Evolutionary conservation across 2,888 invertebrate genomes (phyloP).

Genomic region (Hyppa rectilinea): DNA sequence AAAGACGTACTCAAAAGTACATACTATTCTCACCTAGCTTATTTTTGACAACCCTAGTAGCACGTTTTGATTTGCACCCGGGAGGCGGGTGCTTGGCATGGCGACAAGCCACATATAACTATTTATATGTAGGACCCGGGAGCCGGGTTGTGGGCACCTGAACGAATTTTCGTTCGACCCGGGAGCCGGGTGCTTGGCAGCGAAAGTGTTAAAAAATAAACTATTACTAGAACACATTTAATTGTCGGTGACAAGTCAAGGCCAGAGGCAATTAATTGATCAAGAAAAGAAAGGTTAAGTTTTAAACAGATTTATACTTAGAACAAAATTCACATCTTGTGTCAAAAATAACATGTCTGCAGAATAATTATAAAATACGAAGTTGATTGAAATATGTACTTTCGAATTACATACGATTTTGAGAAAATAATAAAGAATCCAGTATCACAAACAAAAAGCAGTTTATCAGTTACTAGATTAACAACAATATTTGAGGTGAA

Average conservation of each 20-base stretch:
- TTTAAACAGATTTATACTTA: slow-evolving; percentile 34
- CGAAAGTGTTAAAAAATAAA: too few species aligned
- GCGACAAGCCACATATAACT: too few species aligned
- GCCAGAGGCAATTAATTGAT: slow-evolving; percentile 20
- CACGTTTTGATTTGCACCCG: too few species aligned
- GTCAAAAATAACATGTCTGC: slow-evolving; percentile 27
- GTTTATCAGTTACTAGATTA: slow-evolving; percentile 16
- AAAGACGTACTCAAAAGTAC: too few species aligned
- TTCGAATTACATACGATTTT: slow-evolving; percentile 22
- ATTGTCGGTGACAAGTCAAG: slow-evolving; percentile 41
- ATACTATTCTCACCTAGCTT: too few species aligned
- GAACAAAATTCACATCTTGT: slow-evolving; percentile 23
- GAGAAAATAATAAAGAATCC: slow-evolving; percentile 16
- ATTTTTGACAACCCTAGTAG: too few species aligned
- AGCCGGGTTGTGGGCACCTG: too few species aligned
- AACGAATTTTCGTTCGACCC: too few species aligned
- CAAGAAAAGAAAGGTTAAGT: slow-evolving; percentile 16
- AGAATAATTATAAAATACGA: slow-evolving; percentile 26
- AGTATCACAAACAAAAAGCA: slow-evolving; percentile 9
- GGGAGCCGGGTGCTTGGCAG: too few species aligned
- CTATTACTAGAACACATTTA: slow-evolving; percentile 54
- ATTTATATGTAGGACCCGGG: too few species aligned
- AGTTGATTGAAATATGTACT: slow-evolving; percentile 44
- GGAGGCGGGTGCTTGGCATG: too few species aligned
- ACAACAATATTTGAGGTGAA: slow-evolving; percentile 10